These are phyloP conservation scores for Kryptolebias marmoratus DNA, from an alignment of 2,113 vertebrate species.

Conservation along the genomic window DNA sequence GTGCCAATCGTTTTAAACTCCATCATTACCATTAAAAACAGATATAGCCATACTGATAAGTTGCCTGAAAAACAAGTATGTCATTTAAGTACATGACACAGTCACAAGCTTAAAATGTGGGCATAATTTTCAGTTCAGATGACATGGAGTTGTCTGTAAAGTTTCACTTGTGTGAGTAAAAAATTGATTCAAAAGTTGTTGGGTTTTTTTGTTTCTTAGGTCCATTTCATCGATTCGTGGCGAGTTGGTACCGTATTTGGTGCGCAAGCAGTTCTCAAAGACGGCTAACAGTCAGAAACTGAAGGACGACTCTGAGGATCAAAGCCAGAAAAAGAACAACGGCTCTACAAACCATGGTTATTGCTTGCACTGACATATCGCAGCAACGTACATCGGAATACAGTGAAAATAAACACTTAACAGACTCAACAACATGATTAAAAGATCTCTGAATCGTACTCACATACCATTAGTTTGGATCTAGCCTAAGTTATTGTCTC, in stretches of 20 bases:
- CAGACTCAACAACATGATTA: background rate
- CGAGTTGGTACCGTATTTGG: conserved; percentile 93
- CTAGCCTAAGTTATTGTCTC: too few relatives aligned
- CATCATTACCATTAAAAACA: background rate
- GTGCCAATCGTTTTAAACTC: background rate
- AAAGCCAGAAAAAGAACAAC: conserved; percentile 85
- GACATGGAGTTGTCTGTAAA: background rate
- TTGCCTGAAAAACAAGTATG: background rate
- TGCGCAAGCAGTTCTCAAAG: conserved; percentile 94
- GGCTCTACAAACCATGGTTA: conserved; percentile 62
- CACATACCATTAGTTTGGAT: too few relatives aligned
- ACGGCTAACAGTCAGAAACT: conserved; percentile 74
- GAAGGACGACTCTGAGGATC: conserved; percentile 85
- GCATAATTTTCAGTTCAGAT: background rate
- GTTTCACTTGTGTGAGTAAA: background rate
- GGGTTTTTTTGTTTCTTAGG: conserved; percentile 70
- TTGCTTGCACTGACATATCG: background rate
- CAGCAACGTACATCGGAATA: background rate
- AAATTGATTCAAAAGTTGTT: too few relatives aligned
- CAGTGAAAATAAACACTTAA: background rate
- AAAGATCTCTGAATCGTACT: background rate
- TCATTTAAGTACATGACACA: background rate
- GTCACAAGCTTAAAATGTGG: background rate
- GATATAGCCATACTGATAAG: background rate
- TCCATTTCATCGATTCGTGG: conserved; percentile 93